phyloP scores from a whole-genome alignment of 23 tunicate genomes.

The Oikopleura albicans region DNA sequence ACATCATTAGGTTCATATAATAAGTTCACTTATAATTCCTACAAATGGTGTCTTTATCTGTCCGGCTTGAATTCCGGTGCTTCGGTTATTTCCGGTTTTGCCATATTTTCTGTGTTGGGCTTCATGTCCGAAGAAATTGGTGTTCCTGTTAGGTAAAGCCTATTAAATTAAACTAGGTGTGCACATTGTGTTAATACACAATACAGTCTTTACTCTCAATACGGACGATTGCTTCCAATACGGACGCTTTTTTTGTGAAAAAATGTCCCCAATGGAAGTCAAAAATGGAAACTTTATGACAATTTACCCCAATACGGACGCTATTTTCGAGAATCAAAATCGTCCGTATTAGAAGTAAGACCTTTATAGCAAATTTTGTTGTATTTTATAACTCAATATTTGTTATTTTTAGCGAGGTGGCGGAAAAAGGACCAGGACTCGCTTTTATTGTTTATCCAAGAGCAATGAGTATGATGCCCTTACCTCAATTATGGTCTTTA shows the following conservation, averaged over 20 bases:
- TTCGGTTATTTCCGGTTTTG: conserved; percentile 60
- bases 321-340: too few species aligned
- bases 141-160: not conserved
- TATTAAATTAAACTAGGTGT: too few species aligned
- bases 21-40: conserved; percentile 22
- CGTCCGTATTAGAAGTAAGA: too few species aligned
- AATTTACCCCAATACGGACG: too few species aligned
- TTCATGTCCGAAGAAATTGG: conserved; percentile 52
- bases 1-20: conserved; percentile 28
- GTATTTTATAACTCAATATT: too few species aligned
- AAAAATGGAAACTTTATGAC: too few species aligned
- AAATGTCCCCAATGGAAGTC: too few species aligned
- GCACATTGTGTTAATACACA: too few species aligned
- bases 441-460: conserved; percentile 94
- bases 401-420: conserved; percentile 5
- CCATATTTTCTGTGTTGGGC: conserved; percentile 54
- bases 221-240: too few species aligned
- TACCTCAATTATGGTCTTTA: conserved; percentile 66
- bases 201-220: too few species aligned
- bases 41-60: conserved; percentile 51
- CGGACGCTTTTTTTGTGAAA: too few species aligned
- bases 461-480: conserved; percentile 85
- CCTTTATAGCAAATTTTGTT: too few species aligned
- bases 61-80: conserved; percentile 78
- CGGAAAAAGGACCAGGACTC: conserved; percentile 63